These are phyloP conservation scores for Myotis davidii DNA, from an alignment of 2,113 vertebrate species.

Conservation along the genomic window DNA sequence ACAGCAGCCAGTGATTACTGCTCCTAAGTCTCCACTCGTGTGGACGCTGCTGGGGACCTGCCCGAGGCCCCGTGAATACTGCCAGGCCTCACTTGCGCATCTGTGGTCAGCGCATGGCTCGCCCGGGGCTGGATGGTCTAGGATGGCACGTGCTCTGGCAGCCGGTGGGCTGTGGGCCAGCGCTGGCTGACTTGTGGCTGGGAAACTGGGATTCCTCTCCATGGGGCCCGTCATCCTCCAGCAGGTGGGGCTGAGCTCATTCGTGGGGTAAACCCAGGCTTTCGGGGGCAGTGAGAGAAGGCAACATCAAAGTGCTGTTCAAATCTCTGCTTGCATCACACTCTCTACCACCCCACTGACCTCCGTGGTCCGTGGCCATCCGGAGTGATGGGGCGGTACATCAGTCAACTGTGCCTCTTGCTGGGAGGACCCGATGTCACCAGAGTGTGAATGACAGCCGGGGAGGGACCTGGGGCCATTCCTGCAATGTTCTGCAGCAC, in stretches of 20 bases:
- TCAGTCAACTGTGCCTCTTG: rapidly evolving
- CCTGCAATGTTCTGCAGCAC: neutral
- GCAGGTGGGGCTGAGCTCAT: neutral
- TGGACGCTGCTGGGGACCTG: rapidly evolving
- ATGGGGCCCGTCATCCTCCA: neutral
- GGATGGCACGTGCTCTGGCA: rapidly evolving
- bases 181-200: neutral
- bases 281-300: neutral
- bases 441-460: rapidly evolving
- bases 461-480: neutral
- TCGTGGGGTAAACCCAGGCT: neutral
- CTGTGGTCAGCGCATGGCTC: neutral
- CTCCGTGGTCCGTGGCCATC: neutral
- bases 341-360: too few species aligned
- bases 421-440: too few species aligned
- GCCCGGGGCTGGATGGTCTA: rapidly evolving
- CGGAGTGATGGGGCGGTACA: rapidly evolving
- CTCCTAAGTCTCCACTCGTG: rapidly evolving
- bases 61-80: neutral
- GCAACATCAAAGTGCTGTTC: neutral
- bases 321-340: neutral
- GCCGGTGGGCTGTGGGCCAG: neutral
- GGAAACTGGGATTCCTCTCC: neutral
- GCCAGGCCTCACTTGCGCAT: neutral
- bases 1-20: neutral